Percentiles rank a stretch among this genome's conserved stretches.
Conservation (phyloP, 2,888 invertebrate species). For the Dichetophora obliterata region DNA sequence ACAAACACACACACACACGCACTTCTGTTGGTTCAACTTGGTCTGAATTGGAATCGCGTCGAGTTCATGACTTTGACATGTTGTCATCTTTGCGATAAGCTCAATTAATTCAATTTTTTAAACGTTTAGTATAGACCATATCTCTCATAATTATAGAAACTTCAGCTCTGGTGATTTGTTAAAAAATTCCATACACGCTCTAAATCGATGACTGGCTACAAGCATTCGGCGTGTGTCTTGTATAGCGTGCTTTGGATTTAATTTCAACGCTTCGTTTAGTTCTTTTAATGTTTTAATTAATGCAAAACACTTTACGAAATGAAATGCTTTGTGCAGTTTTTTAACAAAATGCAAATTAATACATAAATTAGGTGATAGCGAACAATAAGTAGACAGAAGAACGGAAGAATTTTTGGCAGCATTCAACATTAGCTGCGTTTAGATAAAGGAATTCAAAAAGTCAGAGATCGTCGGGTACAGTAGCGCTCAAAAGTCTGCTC, state of each 20-base stretch:
- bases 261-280: not conserved
- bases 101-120: not conserved
- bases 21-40: not conserved
- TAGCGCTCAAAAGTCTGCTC: too few species aligned
- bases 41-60: not conserved
- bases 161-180: not conserved
- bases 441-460: too few species aligned
- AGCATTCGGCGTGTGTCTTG: not conserved
- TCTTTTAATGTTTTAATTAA: not conserved
- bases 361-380: too few species aligned
- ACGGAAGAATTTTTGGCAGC: too few species aligned
- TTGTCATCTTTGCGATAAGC: conserved; percentile 23
- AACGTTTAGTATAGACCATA: not conserved
- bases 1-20: not conserved
- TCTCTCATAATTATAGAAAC: not conserved
- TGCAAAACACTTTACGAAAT: too few species aligned
- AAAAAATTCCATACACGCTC: conserved; percentile 8
- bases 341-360: too few species aligned
- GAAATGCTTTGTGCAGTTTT: too few species aligned
- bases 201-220: not conserved
- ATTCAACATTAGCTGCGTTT: too few species aligned
- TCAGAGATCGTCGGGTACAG: too few species aligned
- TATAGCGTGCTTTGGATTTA: not conserved
- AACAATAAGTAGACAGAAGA: too few species aligned
- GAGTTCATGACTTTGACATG: conserved; percentile 26